These are phyloP conservation scores for Oreochromis niloticus DNA, from an alignment of 2,113 vertebrate genomes.

Conservation along the genomic window DNA sequence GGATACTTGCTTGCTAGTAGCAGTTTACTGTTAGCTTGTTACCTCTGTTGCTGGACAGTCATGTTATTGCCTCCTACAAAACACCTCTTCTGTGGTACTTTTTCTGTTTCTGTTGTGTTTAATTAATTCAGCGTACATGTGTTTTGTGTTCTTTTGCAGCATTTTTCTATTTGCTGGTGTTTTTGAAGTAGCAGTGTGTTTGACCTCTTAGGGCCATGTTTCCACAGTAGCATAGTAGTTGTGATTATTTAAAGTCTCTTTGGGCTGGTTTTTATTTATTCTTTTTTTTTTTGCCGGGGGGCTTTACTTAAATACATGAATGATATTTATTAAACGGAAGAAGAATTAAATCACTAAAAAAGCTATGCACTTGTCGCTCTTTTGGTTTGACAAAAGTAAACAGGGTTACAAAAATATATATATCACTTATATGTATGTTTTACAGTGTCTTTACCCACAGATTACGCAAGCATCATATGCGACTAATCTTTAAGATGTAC, in stretches of 20 bases:
- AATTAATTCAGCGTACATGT: background rate
- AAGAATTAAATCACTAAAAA: background rate
- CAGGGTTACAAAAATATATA: background rate
- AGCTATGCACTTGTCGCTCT: background rate
- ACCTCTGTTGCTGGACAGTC: background rate
- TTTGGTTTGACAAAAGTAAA: background rate
- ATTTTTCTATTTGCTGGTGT: background rate
- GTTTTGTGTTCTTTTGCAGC: background rate
- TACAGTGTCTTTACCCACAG: background rate
- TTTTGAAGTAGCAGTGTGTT: background rate
- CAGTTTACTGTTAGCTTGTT: background rate
- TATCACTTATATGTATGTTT: background rate
- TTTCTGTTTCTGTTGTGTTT: background rate
- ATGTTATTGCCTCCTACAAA: background rate
- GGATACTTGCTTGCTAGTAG: background rate
- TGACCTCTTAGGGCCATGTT: background rate
- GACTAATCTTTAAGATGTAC: background rate
- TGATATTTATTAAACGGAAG: background rate
- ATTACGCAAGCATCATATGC: background rate
- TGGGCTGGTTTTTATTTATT: background rate
- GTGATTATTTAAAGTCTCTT: background rate
- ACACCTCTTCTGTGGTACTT: background rate
- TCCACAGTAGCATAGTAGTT: background rate
- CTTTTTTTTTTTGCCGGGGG: accelerated
- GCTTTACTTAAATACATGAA: background rate